Evolutionary conservation across 64 coral and sea anemone species (phyloP).

Genomic region (Dendrophyllia cribrosa): DNA sequence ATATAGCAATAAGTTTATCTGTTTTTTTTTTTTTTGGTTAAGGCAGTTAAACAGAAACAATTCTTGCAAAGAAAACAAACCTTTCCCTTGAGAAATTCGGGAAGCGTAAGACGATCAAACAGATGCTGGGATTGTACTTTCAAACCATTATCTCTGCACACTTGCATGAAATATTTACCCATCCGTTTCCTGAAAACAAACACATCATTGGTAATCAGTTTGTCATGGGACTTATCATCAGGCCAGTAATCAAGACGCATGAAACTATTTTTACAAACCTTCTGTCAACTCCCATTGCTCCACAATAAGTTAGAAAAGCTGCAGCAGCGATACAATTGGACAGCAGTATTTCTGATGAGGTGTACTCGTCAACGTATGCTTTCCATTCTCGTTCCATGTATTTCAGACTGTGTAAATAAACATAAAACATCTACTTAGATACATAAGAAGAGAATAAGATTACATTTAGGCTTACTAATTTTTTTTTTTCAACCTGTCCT

Average conservation of each 20-base stretch:
- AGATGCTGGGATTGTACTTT: conserved; percentile 80
- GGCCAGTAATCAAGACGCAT: not conserved
- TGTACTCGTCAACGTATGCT: conserved; percentile 88
- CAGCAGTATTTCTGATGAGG: conserved; percentile 90
- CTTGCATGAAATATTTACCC: conserved; percentile 95
- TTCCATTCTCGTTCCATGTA: conserved; percentile 88
- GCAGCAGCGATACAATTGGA: conserved; percentile 94
- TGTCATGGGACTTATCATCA: not conserved
- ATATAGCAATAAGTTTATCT: too few species aligned
- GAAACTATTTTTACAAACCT: conserved; percentile 57
- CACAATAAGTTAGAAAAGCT: conserved; percentile 98
- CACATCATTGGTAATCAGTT: not conserved
- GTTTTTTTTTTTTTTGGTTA: too few species aligned
- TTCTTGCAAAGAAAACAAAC: conserved; percentile 40
- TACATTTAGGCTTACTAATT: too few species aligned
- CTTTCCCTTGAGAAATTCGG: conserved; percentile 98
- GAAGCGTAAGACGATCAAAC: conserved; percentile 82
- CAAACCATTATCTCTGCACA: conserved; percentile 79
- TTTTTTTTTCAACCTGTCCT: too few species aligned
- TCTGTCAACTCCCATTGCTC: conserved; percentile 95
- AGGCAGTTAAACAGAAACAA: too few species aligned
- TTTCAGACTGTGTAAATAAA: conserved; percentile 53
- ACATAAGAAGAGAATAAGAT: too few species aligned
- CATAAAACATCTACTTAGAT: not conserved
- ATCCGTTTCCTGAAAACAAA: conserved; percentile 87